Conservation (phyloP, 1,140 invertebrate species). For the Parapsyche elsis region DNA sequence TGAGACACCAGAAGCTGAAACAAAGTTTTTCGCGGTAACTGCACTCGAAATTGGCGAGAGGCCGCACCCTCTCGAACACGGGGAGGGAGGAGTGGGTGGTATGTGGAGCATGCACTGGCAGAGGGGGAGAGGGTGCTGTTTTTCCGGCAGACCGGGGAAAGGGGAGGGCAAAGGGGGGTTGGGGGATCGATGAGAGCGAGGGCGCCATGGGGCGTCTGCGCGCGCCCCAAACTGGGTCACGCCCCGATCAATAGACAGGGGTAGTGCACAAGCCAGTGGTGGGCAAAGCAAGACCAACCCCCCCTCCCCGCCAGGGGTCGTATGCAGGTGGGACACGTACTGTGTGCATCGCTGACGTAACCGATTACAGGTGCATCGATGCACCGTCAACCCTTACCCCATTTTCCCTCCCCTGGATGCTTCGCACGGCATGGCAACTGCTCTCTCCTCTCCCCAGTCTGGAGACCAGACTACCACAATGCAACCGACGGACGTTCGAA, state of each 20-base stretch:
- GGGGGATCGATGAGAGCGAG: slow-evolving; percentile 29
- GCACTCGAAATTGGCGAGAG: background rate
- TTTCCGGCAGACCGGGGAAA: background rate
- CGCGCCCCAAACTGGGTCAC: slow-evolving; percentile 53
- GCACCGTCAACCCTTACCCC: background rate
- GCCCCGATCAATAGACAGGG: slow-evolving; percentile 51
- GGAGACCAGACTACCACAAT: too few species aligned
- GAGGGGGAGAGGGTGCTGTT: slow-evolving; percentile 26
- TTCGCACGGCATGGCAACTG: too few species aligned
- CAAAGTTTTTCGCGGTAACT: too few species aligned
- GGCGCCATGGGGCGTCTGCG: slow-evolving; percentile 50
- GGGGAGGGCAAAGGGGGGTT: slow-evolving; percentile 3
- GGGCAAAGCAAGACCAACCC: background rate
- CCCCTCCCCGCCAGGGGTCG: background rate
- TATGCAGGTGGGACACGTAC: background rate
- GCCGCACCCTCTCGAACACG: background rate
- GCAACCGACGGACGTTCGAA: too few species aligned
- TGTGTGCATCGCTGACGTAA: slow-evolving; percentile 21
- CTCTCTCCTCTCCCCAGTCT: too few species aligned
- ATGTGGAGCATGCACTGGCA: slow-evolving; percentile 12
- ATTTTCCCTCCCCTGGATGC: too few species aligned
- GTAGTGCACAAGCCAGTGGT: background rate
- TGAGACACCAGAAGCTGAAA: too few species aligned
- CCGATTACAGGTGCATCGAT: background rate
- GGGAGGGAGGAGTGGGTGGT: background rate